Evolutionary conservation across 92 coral and sea anemone species (phyloP).

Genomic region (Zoanthus solanderi): DNA sequence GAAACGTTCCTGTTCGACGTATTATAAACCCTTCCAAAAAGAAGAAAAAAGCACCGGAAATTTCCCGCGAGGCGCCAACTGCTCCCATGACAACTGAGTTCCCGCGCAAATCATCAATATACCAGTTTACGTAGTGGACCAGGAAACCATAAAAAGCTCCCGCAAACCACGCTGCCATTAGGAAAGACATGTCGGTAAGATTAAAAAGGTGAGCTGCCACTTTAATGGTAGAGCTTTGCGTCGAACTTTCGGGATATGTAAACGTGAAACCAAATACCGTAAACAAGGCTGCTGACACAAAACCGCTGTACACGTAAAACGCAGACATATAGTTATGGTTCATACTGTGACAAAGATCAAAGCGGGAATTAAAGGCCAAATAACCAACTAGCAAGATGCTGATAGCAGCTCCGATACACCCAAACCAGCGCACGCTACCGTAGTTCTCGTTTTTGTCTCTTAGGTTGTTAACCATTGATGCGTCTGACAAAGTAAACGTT

Average conservation of each 20-base stretch:
- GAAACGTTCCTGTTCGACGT: conserved; percentile 70
- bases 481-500: conserved; percentile 56
- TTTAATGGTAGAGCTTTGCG: background rate
- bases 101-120: conserved; percentile 89
- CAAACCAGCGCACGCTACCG: conserved; percentile 47
- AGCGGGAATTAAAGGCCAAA: conserved; percentile 9
- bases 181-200: conserved; percentile 68
- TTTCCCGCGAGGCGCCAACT: conserved; percentile 88
- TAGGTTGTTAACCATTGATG: conserved; percentile 36
- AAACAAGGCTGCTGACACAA: conserved; percentile 78
- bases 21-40: conserved; percentile 73
- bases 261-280: conserved; percentile 80
- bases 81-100: conserved; percentile 88
- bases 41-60: conserved; percentile 78
- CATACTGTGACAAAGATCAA: conserved; percentile 33
- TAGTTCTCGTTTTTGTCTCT: conserved; percentile 45
- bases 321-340: conserved; percentile 60
- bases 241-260: conserved; percentile 39
- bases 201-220: conserved; percentile 44
- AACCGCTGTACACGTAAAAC: conserved; percentile 82
- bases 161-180: conserved; percentile 74
- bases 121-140: conserved; percentile 97
- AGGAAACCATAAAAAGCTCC: conserved; percentile 92
- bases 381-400: conserved; percentile 52
- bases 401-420: conserved; percentile 48